Percentiles rank a stretch among this genome's conserved stretches.
Conservation (phyloP, 2,888 invertebrate species). For the Hemithea aestivaria region DNA sequence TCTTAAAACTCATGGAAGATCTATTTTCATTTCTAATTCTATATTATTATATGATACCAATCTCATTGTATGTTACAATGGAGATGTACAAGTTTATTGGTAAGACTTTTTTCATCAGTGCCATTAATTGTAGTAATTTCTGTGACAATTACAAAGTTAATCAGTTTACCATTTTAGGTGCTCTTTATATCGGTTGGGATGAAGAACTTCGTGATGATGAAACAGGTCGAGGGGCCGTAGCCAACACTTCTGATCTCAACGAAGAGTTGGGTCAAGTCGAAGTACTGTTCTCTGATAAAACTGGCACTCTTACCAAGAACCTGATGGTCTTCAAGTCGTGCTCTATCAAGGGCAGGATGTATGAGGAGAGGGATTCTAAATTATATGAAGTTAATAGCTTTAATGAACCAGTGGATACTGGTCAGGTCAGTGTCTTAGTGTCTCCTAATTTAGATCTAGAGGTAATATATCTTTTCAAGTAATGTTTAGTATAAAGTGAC, state of each 20-base stretch:
- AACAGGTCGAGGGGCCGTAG: slow-evolving; percentile 82
- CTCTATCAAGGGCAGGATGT: slow-evolving; percentile 81
- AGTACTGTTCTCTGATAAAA: slow-evolving; percentile 91
- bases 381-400: slow-evolving; percentile 68
- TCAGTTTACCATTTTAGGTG: slow-evolving; percentile 55
- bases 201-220: slow-evolving; percentile 81
- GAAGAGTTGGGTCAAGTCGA: slow-evolving; percentile 92
- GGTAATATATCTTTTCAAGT: too few species aligned
- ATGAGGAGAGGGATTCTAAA: slow-evolving; percentile 78
- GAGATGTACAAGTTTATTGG: slow-evolving; percentile 83
- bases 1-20: slow-evolving; percentile 67
- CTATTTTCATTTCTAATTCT: slow-evolving; percentile 86
- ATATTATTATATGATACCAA: slow-evolving; percentile 91
- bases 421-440: slow-evolving; percentile 54
- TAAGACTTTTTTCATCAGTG: slow-evolving; percentile 45
- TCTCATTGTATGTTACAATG: slow-evolving; percentile 91
- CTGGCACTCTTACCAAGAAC: slow-evolving; percentile 92
- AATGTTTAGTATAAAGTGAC: background rate
- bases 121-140: too few species aligned
- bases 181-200: slow-evolving; percentile 88
- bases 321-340: slow-evolving; percentile 89
- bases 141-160: too few species aligned
- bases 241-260: slow-evolving; percentile 91
- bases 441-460: too few species aligned
- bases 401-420: slow-evolving; percentile 48